phyloP scores from a whole-genome alignment of 2,797 vertebrate species.

The Sorex maritimensis region DNA sequence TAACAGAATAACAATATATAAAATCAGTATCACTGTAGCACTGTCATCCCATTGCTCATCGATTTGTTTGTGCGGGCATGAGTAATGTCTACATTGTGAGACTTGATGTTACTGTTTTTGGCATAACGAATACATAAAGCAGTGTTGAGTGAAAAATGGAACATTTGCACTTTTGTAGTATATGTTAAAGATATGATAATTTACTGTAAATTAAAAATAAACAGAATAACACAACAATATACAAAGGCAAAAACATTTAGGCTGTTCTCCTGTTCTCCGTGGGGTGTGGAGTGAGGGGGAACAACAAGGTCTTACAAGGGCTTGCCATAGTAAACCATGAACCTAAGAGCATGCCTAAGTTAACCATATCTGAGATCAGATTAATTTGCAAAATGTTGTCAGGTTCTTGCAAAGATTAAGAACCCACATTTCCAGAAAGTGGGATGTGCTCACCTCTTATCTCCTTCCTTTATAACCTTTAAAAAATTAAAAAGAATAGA shows the following conservation, averaged over 20 bases:
- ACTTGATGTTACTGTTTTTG: too few species aligned
- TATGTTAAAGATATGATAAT: neutral
- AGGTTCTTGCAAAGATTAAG: slow-evolving; percentile 36
- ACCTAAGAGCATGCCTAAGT: neutral
- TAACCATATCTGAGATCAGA: neutral
- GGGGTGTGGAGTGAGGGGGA: neutral
- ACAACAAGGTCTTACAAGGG: neutral
- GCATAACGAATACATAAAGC: neutral
- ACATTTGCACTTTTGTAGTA: neutral
- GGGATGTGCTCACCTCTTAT: neutral
- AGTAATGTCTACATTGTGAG: too few species aligned
- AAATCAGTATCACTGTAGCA: neutral
- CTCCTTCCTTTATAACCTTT: neutral
- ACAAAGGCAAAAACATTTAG: neutral
- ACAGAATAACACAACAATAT: neutral
- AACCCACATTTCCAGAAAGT: neutral
- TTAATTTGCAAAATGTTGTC: neutral
- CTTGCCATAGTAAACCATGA: neutral
- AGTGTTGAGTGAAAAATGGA: neutral
- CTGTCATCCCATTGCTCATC: too few species aligned
- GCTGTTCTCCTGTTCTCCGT: neutral
- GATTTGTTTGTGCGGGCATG: too few species aligned
- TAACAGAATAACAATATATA: neutral
- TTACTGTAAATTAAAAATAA: slow-evolving; percentile 1
- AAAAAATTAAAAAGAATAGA: slow-evolving; percentile 10